Evolutionary conservation across 1,140 invertebrate species (phyloP), one percentile per base, ranked within the genome.

Genomic region (Druon quercuslanigerum): DNA sequence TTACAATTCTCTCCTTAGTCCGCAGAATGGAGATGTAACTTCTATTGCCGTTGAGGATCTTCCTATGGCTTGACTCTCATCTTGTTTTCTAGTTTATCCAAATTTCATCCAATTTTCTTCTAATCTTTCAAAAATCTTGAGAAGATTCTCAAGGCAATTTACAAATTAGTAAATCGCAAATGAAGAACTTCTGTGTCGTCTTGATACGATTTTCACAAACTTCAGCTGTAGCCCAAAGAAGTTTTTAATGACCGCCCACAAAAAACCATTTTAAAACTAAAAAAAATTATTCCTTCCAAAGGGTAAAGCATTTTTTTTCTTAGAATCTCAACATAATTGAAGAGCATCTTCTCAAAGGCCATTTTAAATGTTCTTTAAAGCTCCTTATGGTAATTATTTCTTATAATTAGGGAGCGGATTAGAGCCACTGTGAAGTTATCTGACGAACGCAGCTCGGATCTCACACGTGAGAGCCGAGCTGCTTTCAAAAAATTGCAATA

Each of bases 1-100:
- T 50, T 92, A 90, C 60, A 92, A 86, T 60, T 88, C 90, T 14
- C 78, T 92, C 0, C 78, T 92, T 0, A 81, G 80, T 40, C 82
- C 93, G 19, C 84, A 85, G 3, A 85, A 89, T 19, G 83, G 84
- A 2, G 80, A 73, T 33, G 17, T 60, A 13, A 72, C 73, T 0
- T 79, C 76, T 0, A 77, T 81, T 2, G 75, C 57, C 6, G 74
- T 87, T 3, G 73, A 85, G 19, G 87, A 88, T 11, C 66, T 85
- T 20, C 72, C 76, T 25, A 82, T 85, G 5, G 88, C 89, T 56
- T 90, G 79, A 88, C 16, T 66, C 40, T 40, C 9, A 8, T n/a
- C 33, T 14, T 8, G 33, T 66, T 46, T 46, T 46, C 40, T 46
- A 46, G 40, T 9, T 46, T 9, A 11, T 46, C 40, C 2, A 46